phyloP scores from a whole-genome alignment of 53 echinoderm and acorn worm genomes.

The Holothuria scabra region DNA sequence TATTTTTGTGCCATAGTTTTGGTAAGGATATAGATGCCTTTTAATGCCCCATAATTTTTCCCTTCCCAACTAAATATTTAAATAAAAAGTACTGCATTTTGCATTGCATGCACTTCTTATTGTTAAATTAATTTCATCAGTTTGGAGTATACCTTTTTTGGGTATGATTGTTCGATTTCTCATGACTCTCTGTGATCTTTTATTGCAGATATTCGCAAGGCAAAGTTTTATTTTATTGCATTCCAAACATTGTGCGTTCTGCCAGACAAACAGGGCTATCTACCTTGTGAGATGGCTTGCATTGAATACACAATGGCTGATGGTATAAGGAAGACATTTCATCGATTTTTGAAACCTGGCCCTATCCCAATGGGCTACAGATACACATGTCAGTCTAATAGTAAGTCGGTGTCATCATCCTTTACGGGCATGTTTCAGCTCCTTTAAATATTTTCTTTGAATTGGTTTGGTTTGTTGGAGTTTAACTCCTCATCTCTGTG shows the following conservation, averaged over 20 bases:
- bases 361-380: slow-evolving; percentile 79
- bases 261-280: slow-evolving; percentile 62
- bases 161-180: not conserved
- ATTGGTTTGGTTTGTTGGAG: too few relatives aligned
- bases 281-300: slow-evolving; percentile 87
- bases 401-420: slow-evolving; percentile 15
- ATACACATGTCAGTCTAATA: slow-evolving; percentile 76
- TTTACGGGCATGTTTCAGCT: too few relatives aligned
- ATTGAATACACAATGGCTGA: slow-evolving; percentile 75
- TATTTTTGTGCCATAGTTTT: too few relatives aligned
- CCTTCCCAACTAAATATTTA: too few relatives aligned
- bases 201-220: slow-evolving; percentile 67
- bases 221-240: slow-evolving; percentile 80
- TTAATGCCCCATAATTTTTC: too few relatives aligned
- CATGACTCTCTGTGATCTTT: not conserved
- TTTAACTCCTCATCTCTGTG: too few relatives aligned
- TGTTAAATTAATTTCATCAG: too few relatives aligned
- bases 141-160: too few relatives aligned
- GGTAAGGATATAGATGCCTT: too few relatives aligned
- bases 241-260: slow-evolving; percentile 81
- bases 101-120: too few relatives aligned
- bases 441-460: too few relatives aligned
- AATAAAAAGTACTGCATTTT: too few relatives aligned
- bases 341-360: slow-evolving; percentile 80
- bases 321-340: slow-evolving; percentile 74